Evolutionary conservation across 2,888 invertebrate genomes (phyloP).

Genomic region (Mactromeris polynyma): DNA sequence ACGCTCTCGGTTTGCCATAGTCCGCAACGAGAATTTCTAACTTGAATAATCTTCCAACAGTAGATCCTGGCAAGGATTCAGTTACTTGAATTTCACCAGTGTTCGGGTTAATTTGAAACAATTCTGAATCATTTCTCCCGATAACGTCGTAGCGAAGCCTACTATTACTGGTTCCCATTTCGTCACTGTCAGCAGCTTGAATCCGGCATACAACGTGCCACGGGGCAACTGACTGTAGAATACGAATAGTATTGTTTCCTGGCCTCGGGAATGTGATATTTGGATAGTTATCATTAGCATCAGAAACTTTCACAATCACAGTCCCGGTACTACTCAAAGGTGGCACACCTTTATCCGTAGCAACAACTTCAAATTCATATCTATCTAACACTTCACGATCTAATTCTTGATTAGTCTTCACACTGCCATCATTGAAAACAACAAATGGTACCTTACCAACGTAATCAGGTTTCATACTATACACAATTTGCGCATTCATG

Average conservation of each 20-base stretch:
- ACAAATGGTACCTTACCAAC: conserved; percentile 64
- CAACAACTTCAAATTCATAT: conserved; percentile 72
- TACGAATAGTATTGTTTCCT: conserved; percentile 75
- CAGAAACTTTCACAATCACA: conserved; percentile 74
- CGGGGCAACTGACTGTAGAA: conserved; percentile 70
- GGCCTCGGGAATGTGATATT: conserved; percentile 78
- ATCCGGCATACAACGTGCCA: conserved; percentile 78
- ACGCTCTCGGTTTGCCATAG: conserved; percentile 58
- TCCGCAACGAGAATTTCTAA: conserved; percentile 67
- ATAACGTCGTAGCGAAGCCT: conserved; percentile 73
- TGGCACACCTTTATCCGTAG: conserved; percentile 66
- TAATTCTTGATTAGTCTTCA: conserved; percentile 64
- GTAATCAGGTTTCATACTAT: conserved; percentile 55
- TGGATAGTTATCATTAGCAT: conserved; percentile 84
- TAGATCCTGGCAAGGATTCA: conserved; percentile 53
- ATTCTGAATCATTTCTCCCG: conserved; percentile 82
- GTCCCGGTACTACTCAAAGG: conserved; percentile 60
- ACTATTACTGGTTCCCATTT: conserved; percentile 78
- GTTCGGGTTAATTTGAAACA: conserved; percentile 75
- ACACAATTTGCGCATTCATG: conserved; percentile 52
- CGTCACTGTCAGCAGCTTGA: conserved; percentile 79
- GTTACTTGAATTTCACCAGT: conserved; percentile 76
- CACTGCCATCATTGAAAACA: conserved; percentile 66
- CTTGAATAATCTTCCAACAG: conserved; percentile 51
- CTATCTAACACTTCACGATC: conserved; percentile 67